Percentiles rank a stretch among this genome's conserved stretches.
Conservation (phyloP, 2,888 invertebrate species). For the Gandaritis pyraliata region DNA sequence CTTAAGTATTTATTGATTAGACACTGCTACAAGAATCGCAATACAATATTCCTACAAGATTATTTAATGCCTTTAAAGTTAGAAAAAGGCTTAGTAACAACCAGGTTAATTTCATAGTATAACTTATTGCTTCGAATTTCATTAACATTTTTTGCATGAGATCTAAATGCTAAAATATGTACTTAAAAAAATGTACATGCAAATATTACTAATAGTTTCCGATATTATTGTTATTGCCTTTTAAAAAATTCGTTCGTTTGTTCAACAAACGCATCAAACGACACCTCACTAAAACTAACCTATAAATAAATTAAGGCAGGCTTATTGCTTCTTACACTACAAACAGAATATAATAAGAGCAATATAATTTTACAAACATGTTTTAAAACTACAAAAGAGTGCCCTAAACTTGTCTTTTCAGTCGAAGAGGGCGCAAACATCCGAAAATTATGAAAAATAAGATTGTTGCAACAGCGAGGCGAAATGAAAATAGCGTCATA, state of each 20-base stretch:
- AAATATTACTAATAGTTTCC: neutral
- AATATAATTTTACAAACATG: too few relatives aligned
- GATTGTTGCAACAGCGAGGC: too few relatives aligned
- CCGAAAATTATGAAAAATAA: too few relatives aligned
- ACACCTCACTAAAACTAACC: neutral
- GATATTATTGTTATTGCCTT: neutral
- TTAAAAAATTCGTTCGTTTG: neutral
- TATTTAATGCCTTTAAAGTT: neutral
- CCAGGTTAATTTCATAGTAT: neutral
- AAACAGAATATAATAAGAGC: neutral
- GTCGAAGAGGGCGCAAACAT: too few relatives aligned
- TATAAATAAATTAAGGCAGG: conserved; percentile 22
- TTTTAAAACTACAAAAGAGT: too few relatives aligned
- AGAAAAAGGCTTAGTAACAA: neutral
- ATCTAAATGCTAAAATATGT: conserved; percentile 24
- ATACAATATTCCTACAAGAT: neutral
- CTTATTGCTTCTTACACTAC: conserved; percentile 14
- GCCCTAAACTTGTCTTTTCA: too few relatives aligned
- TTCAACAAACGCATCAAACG: neutral
- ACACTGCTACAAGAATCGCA: conserved; percentile 9
- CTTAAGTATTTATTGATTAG: too few relatives aligned
- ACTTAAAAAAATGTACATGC: conserved; percentile 4
- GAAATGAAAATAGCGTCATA: too few relatives aligned
- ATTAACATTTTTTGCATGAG: conserved; percentile 10
- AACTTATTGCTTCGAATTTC: neutral